phyloP scores from a whole-genome alignment of 2,113 vertebrate genomes.

The Neopipo cinnamomea region DNA sequence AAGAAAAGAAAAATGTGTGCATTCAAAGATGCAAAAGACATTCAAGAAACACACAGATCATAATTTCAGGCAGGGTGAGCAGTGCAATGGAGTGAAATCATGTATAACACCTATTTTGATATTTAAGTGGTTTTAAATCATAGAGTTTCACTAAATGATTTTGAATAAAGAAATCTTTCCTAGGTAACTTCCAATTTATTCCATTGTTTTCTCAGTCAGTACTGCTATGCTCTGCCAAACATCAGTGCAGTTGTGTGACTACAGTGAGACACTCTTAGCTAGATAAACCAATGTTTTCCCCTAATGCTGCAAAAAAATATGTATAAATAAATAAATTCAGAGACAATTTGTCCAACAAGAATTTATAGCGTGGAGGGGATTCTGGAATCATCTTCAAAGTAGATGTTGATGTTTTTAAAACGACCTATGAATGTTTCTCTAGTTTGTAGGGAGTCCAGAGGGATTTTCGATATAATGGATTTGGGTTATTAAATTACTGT shows the following conservation, averaged over 20 bases:
- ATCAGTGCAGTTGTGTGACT: not conserved
- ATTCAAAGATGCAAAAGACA: not conserved
- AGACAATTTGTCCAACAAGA: slow-evolving; percentile 26
- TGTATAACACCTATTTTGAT: not conserved
- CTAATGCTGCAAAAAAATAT: not conserved
- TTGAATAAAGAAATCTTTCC: not conserved
- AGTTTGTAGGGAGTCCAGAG: slow-evolving; percentile 9
- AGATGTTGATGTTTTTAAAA: slow-evolving; percentile 14
- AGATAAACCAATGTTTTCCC: not conserved
- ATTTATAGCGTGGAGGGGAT: not conserved
- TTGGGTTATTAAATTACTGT: slow-evolving; percentile 60
- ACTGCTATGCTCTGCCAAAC: not conserved
- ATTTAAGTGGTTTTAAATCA: not conserved
- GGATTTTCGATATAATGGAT: slow-evolving; percentile 4
- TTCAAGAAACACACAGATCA: not conserved
- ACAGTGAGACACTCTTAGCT: not conserved
- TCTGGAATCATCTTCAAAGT: slow-evolving; percentile 40
- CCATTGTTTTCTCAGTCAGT: not conserved
- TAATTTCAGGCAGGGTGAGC: not conserved
- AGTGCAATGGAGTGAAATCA: not conserved
- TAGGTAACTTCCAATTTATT: not conserved
- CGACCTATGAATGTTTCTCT: slow-evolving; percentile 14
- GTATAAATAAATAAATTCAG: not conserved
- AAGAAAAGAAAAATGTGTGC: not conserved
- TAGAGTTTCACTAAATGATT: not conserved